Conservation (phyloP, 2,888 invertebrate species). For the Macrostomum cliftonense region DNA sequence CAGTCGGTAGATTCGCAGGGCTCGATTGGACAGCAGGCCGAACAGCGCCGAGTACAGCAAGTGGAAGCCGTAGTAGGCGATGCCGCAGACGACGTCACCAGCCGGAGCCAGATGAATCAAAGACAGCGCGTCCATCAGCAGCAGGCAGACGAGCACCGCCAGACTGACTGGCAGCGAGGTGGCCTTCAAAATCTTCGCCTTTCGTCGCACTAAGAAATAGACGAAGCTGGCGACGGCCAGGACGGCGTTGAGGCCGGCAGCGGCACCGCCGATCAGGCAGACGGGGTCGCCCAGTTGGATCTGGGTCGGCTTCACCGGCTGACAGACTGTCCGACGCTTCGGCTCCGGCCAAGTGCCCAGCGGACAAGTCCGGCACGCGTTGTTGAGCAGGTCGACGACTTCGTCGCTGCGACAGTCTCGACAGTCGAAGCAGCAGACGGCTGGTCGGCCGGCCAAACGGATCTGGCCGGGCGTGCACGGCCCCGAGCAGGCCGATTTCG, state of each 20-base stretch:
- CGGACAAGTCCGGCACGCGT: constrained; percentile 13
- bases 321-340: background rate
- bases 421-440: constrained; percentile 13
- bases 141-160: background rate
- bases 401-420: constrained; percentile 12
- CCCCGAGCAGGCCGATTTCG: constrained; percentile 13
- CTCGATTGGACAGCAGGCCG: background rate
- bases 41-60: background rate
- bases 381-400: constrained; percentile 6
- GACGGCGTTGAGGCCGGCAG: background rate
- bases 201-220: background rate
- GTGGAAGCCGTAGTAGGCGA: background rate
- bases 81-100: no score
- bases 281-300: background rate
- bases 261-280: background rate
- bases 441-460: constrained; percentile 3
- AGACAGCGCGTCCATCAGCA: background rate
- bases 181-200: background rate
- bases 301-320: background rate
- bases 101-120: background rate
- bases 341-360: constrained; percentile 15
- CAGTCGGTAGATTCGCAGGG: constrained; percentile 2
- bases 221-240: background rate
- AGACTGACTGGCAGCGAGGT: background rate
- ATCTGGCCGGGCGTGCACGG: constrained; percentile 11